These are phyloP conservation scores for Sebastes variabilis DNA, from an alignment of 2,797 vertebrate species.

Conservation along the genomic window DNA sequence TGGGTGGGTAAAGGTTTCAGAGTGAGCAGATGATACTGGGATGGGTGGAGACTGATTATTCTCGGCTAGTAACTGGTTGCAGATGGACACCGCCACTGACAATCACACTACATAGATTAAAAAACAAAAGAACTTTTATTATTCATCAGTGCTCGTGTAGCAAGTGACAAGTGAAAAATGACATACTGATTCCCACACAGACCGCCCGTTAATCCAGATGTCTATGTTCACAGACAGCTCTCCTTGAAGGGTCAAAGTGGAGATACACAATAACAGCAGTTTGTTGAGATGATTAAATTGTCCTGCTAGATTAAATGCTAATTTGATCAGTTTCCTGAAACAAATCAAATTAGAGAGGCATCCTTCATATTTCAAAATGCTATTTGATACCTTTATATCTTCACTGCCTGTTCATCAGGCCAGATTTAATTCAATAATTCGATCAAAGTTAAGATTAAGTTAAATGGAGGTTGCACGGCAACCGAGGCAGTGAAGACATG, in stretches of 20 bases:
- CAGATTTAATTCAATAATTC: slow-evolving; percentile 45
- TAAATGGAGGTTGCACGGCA: slow-evolving; percentile 23
- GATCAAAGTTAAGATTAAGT: slow-evolving; percentile 38
- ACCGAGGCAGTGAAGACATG: background rate
- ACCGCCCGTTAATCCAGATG: background rate
- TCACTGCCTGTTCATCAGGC: slow-evolving; percentile 36
- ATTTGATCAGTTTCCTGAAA: slow-evolving; percentile 50
- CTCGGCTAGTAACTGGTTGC: background rate
- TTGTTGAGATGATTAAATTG: slow-evolving; percentile 41
- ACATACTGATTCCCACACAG: background rate
- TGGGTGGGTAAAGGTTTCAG: background rate
- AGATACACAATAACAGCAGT: slow-evolving; percentile 27
- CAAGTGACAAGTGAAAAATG: background rate
- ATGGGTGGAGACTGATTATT: too few relatives aligned
- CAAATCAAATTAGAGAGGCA: slow-evolving; percentile 53
- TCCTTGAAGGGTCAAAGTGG: slow-evolving; percentile 22
- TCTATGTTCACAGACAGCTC: slow-evolving; percentile 14
- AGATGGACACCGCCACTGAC: background rate
- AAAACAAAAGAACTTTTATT: background rate
- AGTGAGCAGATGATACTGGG: background rate
- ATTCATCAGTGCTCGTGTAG: background rate
- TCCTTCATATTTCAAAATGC: slow-evolving; percentile 49
- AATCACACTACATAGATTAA: background rate
- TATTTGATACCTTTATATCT: slow-evolving; percentile 38
- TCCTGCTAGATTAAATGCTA: slow-evolving; percentile 54